A percentile compares a stretch with the other conserved stretches of the same genome.
phyloP scores from a whole-genome alignment of 2,113 vertebrate species.

The Etheostoma spectabile region DNA sequence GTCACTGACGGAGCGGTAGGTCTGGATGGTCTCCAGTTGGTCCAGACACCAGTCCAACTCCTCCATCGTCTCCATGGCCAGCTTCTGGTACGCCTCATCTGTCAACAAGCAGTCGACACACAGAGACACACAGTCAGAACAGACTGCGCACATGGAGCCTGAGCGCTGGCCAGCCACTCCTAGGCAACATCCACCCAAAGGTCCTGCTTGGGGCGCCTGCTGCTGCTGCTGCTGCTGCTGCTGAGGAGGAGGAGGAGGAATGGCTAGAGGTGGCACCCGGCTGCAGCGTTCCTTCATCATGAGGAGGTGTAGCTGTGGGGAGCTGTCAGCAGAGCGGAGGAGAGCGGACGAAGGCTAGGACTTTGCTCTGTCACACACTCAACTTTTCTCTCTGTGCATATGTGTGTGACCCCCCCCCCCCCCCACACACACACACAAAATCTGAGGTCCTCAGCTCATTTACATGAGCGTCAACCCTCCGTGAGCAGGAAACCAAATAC shows the following conservation, averaged over 20 bases:
- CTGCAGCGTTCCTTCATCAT: constrained; percentile 86
- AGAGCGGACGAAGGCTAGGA: neutral
- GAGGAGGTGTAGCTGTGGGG: constrained; percentile 55
- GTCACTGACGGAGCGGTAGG: constrained; percentile 98
- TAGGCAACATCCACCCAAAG: constrained; percentile 39
- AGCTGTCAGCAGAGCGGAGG: constrained; percentile 38
- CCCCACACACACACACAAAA: neutral
- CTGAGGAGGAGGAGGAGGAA: constrained; percentile 52
- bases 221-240: constrained; percentile 41
- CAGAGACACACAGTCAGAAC: constrained; percentile 87
- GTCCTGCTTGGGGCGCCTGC: neutral
- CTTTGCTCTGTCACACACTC: constrained; percentile 18
- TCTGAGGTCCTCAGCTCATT: constrained; percentile 42
- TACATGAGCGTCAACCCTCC: constrained; percentile 50
- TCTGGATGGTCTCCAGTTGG: constrained; percentile 99
- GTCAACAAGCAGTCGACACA: constrained; percentile 91
- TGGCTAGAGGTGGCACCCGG: constrained; percentile 67
- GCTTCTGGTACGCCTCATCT: constrained; percentile 98
- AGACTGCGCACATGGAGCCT: constrained; percentile 37
- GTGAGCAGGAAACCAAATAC: constrained; percentile 59
- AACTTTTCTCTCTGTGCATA: neutral
- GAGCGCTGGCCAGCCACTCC: constrained; percentile 27
- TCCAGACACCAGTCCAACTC: constrained; percentile 99
- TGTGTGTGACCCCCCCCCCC: neutral
- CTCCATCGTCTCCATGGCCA: constrained; percentile 99